These are phyloP conservation scores for Ips nitidus DNA, from an alignment of 1,140 invertebrate species.

Conservation along the genomic window DNA sequence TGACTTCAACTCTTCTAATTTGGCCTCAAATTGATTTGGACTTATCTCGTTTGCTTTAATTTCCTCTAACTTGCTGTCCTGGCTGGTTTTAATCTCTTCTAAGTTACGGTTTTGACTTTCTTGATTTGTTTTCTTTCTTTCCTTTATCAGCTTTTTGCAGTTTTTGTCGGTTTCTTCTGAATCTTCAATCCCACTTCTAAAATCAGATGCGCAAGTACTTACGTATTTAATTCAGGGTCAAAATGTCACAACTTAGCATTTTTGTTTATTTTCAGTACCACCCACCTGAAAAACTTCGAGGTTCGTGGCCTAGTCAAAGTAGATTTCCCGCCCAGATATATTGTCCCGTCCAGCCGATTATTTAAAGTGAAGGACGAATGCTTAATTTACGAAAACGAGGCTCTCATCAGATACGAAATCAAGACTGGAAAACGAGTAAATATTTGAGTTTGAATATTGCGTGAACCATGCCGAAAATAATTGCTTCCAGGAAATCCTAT, in stretches of 20 bases:
- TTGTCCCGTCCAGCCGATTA: background rate
- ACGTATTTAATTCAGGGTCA: background rate
- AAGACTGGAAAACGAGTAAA: conserved; percentile 19
- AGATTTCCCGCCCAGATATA: background rate
- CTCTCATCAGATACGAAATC: conserved; percentile 27
- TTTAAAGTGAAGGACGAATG: conserved; percentile 28
- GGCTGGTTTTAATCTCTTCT: no score
- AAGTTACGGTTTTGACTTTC: no score
- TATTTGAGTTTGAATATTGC: background rate
- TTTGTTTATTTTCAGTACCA: background rate
- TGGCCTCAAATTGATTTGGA: no score
- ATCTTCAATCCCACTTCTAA: no score
- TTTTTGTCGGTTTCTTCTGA: no score
- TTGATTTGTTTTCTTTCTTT: no score
- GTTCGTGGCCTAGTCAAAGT: conserved; percentile 26
- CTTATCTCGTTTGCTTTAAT: no score
- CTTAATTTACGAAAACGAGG: conserved; percentile 32
- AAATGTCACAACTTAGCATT: background rate
- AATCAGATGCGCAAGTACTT: no score
- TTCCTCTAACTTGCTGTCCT: no score
- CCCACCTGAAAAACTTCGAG: conserved; percentile 30
- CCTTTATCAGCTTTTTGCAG: no score
- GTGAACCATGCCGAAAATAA: background rate
- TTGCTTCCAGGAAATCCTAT: conserved; percentile 21
- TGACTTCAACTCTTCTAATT: no score